Conservation (phyloP, 2,113 vertebrate genomes). For the Bolborhynchus lineola region DNA sequence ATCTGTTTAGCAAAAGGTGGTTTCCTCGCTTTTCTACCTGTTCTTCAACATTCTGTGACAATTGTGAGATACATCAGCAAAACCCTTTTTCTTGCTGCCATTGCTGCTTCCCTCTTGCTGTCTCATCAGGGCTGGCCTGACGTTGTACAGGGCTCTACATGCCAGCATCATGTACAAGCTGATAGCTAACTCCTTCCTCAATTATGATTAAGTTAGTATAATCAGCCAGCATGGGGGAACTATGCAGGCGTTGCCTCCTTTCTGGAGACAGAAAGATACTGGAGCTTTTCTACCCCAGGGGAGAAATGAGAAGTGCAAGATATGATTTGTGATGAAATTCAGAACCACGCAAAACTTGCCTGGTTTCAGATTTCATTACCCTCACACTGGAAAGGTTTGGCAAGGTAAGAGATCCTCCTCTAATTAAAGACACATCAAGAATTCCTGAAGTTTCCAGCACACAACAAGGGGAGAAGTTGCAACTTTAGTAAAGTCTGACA, state of each 20-base stretch:
- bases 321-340: conserved; percentile 50
- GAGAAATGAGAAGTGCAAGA: conserved; percentile 9
- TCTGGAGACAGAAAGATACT: conserved; percentile 39
- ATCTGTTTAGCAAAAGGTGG: neutral
- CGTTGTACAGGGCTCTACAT: neutral
- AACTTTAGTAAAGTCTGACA: neutral
- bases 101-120: neutral
- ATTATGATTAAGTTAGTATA: conserved; percentile 26
- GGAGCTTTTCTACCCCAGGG: conserved; percentile 2
- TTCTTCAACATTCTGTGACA: neutral
- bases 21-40: neutral
- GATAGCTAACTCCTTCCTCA: conserved; percentile 22
- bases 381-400: neutral
- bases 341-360: neutral
- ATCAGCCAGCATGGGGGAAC: neutral
- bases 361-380: conserved; percentile 56
- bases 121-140: neutral
- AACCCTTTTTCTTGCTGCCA: neutral
- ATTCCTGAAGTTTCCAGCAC: neutral
- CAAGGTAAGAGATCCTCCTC: neutral
- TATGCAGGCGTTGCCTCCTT: conserved; percentile 33
- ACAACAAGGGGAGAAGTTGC: neutral
- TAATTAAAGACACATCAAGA: conserved; percentile 6
- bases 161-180: neutral
- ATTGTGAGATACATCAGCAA: neutral